These are phyloP conservation scores for Marcusenius ussheri DNA, from an alignment of 2,113 vertebrate genomes.

Conservation along the genomic window DNA sequence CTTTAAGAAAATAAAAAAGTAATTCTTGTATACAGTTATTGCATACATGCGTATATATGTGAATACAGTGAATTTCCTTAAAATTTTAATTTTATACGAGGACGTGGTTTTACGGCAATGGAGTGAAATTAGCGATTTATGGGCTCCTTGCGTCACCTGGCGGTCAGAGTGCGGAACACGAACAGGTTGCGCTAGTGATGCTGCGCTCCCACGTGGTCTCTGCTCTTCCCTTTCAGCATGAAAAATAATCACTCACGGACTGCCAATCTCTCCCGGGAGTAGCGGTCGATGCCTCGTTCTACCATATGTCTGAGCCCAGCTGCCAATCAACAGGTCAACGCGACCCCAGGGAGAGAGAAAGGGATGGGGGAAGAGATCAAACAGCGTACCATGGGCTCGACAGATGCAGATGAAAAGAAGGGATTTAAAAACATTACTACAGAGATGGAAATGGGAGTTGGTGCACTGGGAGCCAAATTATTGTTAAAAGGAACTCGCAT, in stretches of 20 bases:
- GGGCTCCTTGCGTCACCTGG: conserved; percentile 56
- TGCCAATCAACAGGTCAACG: conserved; percentile 69
- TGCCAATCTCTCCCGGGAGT: conserved; percentile 57
- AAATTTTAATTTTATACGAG: not conserved
- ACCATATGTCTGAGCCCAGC: conserved; percentile 68
- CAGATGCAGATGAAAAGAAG: conserved; percentile 61
- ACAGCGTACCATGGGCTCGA: conserved; percentile 58
- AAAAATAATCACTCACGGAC: conserved; percentile 38
- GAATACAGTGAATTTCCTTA: not conserved
- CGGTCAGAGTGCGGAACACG: conserved; percentile 25
- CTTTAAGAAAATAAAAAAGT: not conserved
- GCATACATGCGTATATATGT: not conserved
- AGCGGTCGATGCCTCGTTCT: conserved; percentile 62
- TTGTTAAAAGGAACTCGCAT: conserved; percentile 62
- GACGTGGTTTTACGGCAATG: not conserved
- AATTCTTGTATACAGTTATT: not conserved
- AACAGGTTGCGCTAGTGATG: not conserved
- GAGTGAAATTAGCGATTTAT: conserved; percentile 16
- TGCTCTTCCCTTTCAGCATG: conserved; percentile 24
- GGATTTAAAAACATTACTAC: conserved; percentile 61
- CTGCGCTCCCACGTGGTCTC: not conserved
- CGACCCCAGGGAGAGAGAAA: conserved; percentile 55
- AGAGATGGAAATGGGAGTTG: conserved; percentile 49
- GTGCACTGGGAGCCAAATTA: conserved; percentile 58
- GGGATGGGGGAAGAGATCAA: conserved; percentile 59